Evolutionary conservation across 2,888 invertebrate genomes (phyloP).

Genomic region (Philopedon plagiatum): DNA sequence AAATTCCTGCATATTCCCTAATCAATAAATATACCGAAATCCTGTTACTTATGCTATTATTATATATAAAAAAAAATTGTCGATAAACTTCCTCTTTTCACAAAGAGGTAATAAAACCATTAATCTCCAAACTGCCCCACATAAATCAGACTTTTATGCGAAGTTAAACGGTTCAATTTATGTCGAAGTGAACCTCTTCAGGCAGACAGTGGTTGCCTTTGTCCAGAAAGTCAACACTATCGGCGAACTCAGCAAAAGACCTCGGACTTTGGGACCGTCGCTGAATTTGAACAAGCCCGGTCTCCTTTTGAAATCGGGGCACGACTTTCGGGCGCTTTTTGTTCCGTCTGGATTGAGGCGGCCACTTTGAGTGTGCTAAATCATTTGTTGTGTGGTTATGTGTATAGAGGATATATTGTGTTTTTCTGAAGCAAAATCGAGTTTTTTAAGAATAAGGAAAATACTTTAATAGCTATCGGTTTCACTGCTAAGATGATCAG

Average conservation of each 20-base stretch:
- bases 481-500: no score
- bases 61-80: no score
- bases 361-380: constrained; percentile 1
- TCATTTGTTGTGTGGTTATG: background rate
- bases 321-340: background rate
- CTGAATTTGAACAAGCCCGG: constrained; percentile 52
- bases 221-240: constrained; percentile 61
- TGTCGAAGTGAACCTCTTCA: constrained; percentile 53
- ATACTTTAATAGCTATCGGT: no score
- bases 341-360: constrained; percentile 3
- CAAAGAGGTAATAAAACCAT: constrained; percentile 31
- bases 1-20: no score
- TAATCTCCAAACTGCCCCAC: constrained; percentile 13
- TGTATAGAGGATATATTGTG: background rate
- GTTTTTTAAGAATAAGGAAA: background rate
- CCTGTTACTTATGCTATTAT: no score
- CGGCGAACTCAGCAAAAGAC: constrained; percentile 45
- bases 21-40: no score
- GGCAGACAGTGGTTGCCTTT: constrained; percentile 56
- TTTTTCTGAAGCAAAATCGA: no score
- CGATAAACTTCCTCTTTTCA: no score
- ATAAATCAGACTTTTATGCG: constrained; percentile 56
- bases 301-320: background rate
- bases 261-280: constrained; percentile 37
- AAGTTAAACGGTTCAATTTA: constrained; percentile 54